Evolutionary conservation across 2,113 vertebrate species (phyloP).

Genomic region (Pionites leucogaster): DNA sequence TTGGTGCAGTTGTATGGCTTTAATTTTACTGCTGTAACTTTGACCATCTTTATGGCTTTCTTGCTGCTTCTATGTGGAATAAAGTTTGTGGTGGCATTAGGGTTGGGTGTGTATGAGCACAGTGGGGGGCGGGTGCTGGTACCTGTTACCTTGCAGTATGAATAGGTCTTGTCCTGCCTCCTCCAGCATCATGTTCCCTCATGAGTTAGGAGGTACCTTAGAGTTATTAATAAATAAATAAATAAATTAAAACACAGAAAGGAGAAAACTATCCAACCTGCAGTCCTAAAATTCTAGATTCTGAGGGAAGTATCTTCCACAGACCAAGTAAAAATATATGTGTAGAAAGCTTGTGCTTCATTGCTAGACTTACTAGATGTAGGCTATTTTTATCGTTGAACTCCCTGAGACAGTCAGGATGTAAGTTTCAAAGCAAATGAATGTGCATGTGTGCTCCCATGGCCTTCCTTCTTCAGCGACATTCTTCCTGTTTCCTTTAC

Average conservation of each 20-base stretch:
- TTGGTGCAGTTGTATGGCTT: background rate
- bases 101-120: fast-evolving
- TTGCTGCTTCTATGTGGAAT: background rate
- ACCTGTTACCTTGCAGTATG: fast-evolving
- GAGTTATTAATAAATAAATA: background rate
- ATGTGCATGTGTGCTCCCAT: background rate
- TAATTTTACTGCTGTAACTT: background rate
- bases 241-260: conserved; percentile 25
- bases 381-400: background rate
- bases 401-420: background rate
- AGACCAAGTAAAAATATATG: background rate
- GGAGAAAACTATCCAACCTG: conserved; percentile 49
- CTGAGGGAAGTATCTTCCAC: background rate
- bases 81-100: background rate
- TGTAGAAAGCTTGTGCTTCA: background rate
- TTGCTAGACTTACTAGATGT: background rate
- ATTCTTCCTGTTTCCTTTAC: conserved; percentile 39
- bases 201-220: background rate
- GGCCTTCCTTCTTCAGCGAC: background rate
- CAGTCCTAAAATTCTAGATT: conserved; percentile 16
- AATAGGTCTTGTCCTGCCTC: background rate
- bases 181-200: background rate
- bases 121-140: fast-evolving
- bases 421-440: conserved; percentile 6
- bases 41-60: background rate